Evolutionary conservation across 2,888 invertebrate species (phyloP), one percentile per base, ranked within the genome.

Genomic region (Ormyrus thymus): DNA sequence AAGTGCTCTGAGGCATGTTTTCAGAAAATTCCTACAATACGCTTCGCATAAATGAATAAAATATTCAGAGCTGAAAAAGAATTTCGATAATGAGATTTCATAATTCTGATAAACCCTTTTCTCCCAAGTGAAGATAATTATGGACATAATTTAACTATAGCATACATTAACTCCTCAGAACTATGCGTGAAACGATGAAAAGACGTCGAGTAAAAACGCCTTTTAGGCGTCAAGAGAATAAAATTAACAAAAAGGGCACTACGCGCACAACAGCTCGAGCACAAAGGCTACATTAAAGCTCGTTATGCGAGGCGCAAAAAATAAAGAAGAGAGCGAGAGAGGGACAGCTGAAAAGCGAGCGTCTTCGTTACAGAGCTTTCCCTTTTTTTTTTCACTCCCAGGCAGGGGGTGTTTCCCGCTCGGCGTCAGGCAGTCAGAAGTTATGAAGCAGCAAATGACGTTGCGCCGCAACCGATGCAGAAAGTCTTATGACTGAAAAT

Each of bases 401-500:
- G 29, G 29, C 2, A 29, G n/a, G n/a, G 29, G 3, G 29, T 29
- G 29, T 29, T 29, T 29, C 29, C 29, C 29, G 29, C 29, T 29
- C 29, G 29, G 29, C 3, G 29, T 29, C 29, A 29, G 29, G 29
- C 29, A 29, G 29, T 29, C 59, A 59, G 53, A 79, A 81, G 81
- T 79, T 81, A 81, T 72, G 81, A 81, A 76, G 46, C 76, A 76
- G 65, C 78, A 81, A 78, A 78, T 78, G 76, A 76, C 76, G 79
- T 69, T 62, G 78, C 53, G 43, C 53, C 7, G 51, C 59, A 69
- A 53, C 77, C 78, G 72, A 80, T 78, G 77, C 71, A 73, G 68
- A 80, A 80, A 77, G 69, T 80, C 80, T 80, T 75, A 77, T 78
- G 81, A 78, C 81, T 81, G 66, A 77, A 81, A 81, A 81, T 81